These are phyloP conservation scores for Macrotrachela quadricornifera DNA, from an alignment of 1,140 invertebrate species.

Conservation along the genomic window DNA sequence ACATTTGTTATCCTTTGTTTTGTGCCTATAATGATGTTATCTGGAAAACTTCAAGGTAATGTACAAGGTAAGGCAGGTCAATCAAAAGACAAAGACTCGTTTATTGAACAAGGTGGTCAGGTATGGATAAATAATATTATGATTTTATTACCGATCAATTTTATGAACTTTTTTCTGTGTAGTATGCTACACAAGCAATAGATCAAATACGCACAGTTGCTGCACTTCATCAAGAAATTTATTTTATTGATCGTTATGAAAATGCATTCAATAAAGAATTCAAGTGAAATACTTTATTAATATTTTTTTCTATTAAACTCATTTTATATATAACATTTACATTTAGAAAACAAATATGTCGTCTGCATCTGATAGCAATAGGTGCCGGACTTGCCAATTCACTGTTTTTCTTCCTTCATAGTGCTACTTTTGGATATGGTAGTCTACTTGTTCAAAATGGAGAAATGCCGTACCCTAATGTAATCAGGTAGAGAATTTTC, in stretches of 20 bases:
- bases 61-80: not conserved
- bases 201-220: not conserved
- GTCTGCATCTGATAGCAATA: too few relatives aligned
- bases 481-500: not conserved
- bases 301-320: too few relatives aligned
- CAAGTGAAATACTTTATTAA: not conserved
- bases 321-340: not conserved
- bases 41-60: slow-evolving; percentile 39
- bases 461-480: not conserved
- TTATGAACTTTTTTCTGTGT: too few relatives aligned
- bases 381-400: not conserved
- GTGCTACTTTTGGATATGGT: not conserved
- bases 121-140: not conserved
- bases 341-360: too few relatives aligned
- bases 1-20: slow-evolving; percentile 52
- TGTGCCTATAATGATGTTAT: slow-evolving; percentile 50
- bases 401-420: not conserved
- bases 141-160: too few relatives aligned
- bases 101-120: not conserved
- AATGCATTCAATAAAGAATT: not conserved
- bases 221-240: not conserved
- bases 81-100: not conserved
- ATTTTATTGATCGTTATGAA: not conserved
- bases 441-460: not conserved
- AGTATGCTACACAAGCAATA: too few relatives aligned